Evolutionary conservation across 2,888 invertebrate genomes (phyloP).

Genomic region (Mimumesa dahlbomi): DNA sequence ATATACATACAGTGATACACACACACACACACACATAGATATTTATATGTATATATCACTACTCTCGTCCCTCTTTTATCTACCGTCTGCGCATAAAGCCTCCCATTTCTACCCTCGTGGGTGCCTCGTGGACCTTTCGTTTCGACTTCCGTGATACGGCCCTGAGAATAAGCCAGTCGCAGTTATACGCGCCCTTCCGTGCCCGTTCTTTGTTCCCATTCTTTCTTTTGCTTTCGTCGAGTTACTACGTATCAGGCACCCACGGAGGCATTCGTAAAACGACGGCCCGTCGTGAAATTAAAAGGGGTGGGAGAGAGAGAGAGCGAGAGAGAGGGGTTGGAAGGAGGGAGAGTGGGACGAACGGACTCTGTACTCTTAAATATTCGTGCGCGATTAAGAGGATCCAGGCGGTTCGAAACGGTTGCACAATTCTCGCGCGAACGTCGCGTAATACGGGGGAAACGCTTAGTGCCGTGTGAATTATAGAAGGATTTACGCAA

Average conservation of each 20-base stretch:
- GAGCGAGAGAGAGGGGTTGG: too few species aligned
- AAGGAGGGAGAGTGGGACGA: background rate
- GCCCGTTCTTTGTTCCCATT: slow-evolving; percentile 46
- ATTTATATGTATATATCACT: slow-evolving; percentile 27
- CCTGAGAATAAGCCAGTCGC: slow-evolving; percentile 59
- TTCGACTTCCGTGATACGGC: slow-evolving; percentile 56
- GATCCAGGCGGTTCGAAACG: slow-evolving; percentile 3
- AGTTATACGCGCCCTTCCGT: slow-evolving; percentile 62
- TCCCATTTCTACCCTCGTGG: slow-evolving; percentile 69
- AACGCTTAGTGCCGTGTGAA: slow-evolving; percentile 10
- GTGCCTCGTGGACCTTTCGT: slow-evolving; percentile 71
- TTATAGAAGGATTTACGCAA: background rate
- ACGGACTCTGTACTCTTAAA: background rate
- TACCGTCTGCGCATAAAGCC: slow-evolving; percentile 53
- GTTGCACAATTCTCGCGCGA: slow-evolving; percentile 6
- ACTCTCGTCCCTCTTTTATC: slow-evolving; percentile 46
- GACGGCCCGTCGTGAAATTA: slow-evolving; percentile 16
- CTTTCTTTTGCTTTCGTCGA: slow-evolving; percentile 32
- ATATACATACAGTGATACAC: slow-evolving; percentile 10
- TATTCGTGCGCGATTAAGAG: slow-evolving; percentile 7
- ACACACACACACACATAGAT: background rate
- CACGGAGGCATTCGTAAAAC: slow-evolving; percentile 1
- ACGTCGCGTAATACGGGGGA: background rate
- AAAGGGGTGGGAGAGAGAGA: slow-evolving; percentile 18
- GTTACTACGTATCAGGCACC: slow-evolving; percentile 37